Conservation (phyloP, 2,113 vertebrate species). For the Cygnus buccinator region DNA sequence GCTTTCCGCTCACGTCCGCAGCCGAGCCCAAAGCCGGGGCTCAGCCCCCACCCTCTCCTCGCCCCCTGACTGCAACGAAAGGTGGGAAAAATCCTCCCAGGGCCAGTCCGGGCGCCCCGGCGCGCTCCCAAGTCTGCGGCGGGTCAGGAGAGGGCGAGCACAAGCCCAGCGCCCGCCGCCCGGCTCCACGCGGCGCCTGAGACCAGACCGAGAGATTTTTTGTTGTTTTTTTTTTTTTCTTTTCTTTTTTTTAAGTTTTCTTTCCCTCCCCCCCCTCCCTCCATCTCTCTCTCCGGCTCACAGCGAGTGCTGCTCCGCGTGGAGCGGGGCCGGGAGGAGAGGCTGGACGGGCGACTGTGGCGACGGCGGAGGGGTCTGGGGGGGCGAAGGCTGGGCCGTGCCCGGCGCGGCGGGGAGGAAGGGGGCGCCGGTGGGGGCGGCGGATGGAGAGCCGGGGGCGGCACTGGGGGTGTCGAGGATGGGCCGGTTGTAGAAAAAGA, state of each 20-base stretch:
- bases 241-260: no score
- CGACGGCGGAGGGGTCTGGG: conserved; percentile 83
- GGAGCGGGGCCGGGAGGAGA: conserved; percentile 81
- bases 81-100: background rate
- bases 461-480: conserved; percentile 81
- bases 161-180: background rate
- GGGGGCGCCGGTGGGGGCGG: conserved; percentile 62
- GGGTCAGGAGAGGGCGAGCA: background rate
- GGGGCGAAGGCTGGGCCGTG: conserved; percentile 42
- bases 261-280: no score
- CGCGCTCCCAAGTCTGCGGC: background rate
- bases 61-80: accelerated
- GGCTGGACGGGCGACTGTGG: conserved; percentile 85
- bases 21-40: background rate
- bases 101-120: background rate
- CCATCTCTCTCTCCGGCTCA: conserved; percentile 67
- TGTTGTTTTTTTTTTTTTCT: no score
- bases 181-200: background rate
- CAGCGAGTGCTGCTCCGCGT: conserved; percentile 87
- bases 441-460: conserved; percentile 74
- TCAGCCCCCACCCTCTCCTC: background rate
- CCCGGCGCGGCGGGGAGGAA: conserved; percentile 63
- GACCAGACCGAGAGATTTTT: background rate
- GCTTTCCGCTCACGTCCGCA: no score
- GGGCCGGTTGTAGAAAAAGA: conserved; percentile 92